phyloP scores from a whole-genome alignment of 2,797 vertebrate species.

The Caiman crocodilus region DNA sequence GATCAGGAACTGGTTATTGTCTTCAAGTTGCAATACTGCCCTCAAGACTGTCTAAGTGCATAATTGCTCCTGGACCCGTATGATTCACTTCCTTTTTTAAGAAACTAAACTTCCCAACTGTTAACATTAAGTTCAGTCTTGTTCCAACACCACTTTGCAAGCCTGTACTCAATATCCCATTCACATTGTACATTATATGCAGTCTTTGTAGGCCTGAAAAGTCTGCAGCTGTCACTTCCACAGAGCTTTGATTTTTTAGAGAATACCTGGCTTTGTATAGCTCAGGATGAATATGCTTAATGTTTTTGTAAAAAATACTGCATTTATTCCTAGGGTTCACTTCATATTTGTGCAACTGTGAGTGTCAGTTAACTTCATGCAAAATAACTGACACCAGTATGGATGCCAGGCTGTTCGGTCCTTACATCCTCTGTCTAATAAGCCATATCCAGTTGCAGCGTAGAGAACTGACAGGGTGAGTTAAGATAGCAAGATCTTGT shows the following conservation, averaged over 20 bases:
- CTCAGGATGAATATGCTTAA: not conserved
- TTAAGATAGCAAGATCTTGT: slow-evolving; percentile 49
- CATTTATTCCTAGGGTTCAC: not conserved
- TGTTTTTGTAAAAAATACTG: not conserved
- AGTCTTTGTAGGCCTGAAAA: not conserved
- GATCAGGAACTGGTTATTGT: accelerated
- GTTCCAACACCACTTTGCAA: accelerated
- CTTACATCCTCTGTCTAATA: not conserved
- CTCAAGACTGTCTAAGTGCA: accelerated
- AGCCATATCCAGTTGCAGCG: not conserved
- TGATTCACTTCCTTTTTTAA: not conserved
- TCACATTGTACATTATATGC: accelerated
- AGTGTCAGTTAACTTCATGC: not conserved
- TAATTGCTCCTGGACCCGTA: not conserved
- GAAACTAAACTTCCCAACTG: not conserved
- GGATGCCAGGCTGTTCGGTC: not conserved
- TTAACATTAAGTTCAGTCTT: accelerated
- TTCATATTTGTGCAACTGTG: not conserved
- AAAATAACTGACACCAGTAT: not conserved
- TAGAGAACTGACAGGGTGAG: slow-evolving; percentile 45
- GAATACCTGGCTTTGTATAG: accelerated
- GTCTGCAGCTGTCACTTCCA: not conserved
- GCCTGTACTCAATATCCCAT: not conserved
- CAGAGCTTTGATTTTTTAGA: not conserved
- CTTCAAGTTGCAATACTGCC: not conserved